These are phyloP conservation scores for Cyphomyrus discorhynchus DNA, from an alignment of 2,113 vertebrate species.

Conservation along the genomic window DNA sequence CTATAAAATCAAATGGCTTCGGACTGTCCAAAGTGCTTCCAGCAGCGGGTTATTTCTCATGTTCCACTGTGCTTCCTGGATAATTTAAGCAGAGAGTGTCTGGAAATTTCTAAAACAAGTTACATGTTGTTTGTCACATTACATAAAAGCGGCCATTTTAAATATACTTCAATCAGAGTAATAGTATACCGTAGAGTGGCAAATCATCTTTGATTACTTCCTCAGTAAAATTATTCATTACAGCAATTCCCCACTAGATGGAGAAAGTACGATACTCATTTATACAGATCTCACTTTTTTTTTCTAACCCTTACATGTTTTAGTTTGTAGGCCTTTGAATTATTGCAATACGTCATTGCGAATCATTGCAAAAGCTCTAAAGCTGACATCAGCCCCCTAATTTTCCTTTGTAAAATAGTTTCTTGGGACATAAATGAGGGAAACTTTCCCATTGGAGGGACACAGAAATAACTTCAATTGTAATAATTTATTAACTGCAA, in stretches of 20 bases:
- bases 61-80: conserved; percentile 63
- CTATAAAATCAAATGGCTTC: conserved; percentile 30
- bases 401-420: neutral
- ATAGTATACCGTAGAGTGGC: neutral
- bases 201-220: neutral
- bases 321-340: conserved; percentile 1
- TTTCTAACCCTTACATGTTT: neutral
- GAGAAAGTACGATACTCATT: neutral
- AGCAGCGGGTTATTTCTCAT: conserved; percentile 43
- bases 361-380: neutral
- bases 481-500: neutral
- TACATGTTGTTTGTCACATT: conserved; percentile 38
- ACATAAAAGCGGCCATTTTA: neutral
- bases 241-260: conserved; percentile 1
- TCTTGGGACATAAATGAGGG: neutral
- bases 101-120: conserved; percentile 35
- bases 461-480: neutral
- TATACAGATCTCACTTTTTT: neutral
- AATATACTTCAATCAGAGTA: neutral
- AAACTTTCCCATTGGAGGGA: neutral
- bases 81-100: conserved; percentile 28
- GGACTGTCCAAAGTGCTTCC: conserved; percentile 56
- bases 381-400: neutral
- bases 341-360: neutral
- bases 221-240: conserved; percentile 8